A percentile compares a stretch with the other conserved stretches of the same genome.
These are phyloP conservation scores for Glossophaga mutica DNA, from an alignment of 2,797 vertebrate genomes.

Conservation along the genomic window DNA sequence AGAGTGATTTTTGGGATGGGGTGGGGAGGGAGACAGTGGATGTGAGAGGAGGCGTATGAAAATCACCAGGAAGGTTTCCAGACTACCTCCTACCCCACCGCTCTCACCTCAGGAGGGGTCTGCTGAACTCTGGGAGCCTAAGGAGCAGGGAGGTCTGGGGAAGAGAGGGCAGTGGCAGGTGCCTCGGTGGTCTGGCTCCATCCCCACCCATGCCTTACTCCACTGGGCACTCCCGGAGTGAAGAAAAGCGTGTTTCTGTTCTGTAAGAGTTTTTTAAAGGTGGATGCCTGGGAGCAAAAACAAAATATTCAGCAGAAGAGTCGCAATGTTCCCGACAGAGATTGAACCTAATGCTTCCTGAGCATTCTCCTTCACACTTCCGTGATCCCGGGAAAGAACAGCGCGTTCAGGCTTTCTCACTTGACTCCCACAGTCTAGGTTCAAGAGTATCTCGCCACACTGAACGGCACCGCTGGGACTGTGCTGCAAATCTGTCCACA, in stretches of 20 bases:
- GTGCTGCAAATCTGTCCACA: not conserved
- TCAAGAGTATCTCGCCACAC: not conserved
- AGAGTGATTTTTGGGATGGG: not conserved
- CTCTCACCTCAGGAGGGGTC: no score
- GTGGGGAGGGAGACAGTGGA: rapidly evolving
- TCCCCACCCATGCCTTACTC: not conserved
- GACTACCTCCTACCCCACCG: rapidly evolving
- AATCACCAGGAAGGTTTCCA: not conserved
- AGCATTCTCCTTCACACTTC: not conserved
- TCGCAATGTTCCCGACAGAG: not conserved
- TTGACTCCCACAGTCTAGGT: not conserved
- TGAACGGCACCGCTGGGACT: rapidly evolving
- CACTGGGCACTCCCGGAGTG: not conserved
- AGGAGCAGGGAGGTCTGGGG: rapidly evolving
- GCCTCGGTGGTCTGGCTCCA: no score
- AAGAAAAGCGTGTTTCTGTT: not conserved
- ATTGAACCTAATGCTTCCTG: not conserved
- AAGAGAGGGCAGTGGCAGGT: rapidly evolving
- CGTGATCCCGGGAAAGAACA: not conserved
- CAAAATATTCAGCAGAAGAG: not conserved
- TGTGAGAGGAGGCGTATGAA: not conserved
- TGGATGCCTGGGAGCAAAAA: not conserved
- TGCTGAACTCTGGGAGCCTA: not conserved
- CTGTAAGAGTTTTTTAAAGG: not conserved
- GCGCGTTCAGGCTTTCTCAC: not conserved